These are phyloP conservation scores for Geotrypetes seraphini DNA, from an alignment of 2,797 vertebrate species.

Conservation along the genomic window DNA sequence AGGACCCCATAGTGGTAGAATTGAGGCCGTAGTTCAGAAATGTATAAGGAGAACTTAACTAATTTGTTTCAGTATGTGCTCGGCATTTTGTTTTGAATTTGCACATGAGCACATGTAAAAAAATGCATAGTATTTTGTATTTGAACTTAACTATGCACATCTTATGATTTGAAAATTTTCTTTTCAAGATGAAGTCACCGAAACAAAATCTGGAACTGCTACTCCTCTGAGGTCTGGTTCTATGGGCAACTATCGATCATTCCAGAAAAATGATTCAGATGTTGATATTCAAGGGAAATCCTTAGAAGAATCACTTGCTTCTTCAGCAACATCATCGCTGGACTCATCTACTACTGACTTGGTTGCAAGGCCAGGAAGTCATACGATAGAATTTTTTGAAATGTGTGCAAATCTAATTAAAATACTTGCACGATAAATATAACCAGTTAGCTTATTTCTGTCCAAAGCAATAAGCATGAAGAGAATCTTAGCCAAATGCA, in stretches of 20 bases:
- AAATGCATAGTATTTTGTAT: too few species aligned
- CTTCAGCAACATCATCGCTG: conserved; percentile 81
- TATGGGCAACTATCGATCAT: conserved; percentile 74
- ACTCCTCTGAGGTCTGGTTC: conserved; percentile 89
- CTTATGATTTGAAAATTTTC: too few species aligned
- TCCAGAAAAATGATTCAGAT: conserved; percentile 74
- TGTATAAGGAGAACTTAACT: too few species aligned
- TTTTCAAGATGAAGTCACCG: conserved; percentile 77
- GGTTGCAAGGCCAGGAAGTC: conserved; percentile 84
- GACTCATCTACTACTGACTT: conserved; percentile 72
- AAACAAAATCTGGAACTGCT: conserved; percentile 83
- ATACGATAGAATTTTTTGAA: conserved; percentile 97
- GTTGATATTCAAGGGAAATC: conserved; percentile 66
- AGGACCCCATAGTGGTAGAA: too few species aligned
- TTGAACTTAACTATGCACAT: too few species aligned
- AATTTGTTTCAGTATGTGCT: too few species aligned
- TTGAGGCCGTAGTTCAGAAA: too few species aligned
- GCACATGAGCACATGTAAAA: too few species aligned
- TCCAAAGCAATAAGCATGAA: conserved; percentile 97
- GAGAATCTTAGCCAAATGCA: conserved; percentile 74
- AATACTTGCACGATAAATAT: conserved; percentile 90
- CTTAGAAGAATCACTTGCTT: conserved; percentile 75
- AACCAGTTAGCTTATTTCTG: conserved; percentile 71
- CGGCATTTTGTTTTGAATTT: too few species aligned
- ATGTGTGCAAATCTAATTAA: conserved; percentile 99